phyloP scores from a whole-genome alignment of 2,888 invertebrate genomes.

The Adineta ricciae region DNA sequence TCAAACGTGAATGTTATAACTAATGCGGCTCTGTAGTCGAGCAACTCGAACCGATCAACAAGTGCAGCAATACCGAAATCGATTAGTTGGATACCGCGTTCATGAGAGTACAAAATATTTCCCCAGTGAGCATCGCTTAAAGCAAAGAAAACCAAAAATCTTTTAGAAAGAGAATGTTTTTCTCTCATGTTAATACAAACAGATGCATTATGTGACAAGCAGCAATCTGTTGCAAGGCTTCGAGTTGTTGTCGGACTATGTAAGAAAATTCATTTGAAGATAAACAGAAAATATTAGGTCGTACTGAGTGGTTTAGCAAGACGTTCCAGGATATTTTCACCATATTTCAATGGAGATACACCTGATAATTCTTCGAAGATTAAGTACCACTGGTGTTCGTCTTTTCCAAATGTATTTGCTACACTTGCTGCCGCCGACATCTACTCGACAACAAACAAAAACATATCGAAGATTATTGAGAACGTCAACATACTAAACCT shows the following conservation, averaged over 20 bases:
- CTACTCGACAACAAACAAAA: not conserved
- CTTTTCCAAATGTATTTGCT: not conserved
- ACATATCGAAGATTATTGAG: not conserved
- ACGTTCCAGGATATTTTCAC: not conserved
- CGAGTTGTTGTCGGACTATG: not conserved
- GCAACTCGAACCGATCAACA: not conserved
- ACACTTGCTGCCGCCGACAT: not conserved
- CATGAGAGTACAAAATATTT: not conserved
- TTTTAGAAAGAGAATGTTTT: not conserved
- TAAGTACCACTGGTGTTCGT: not conserved
- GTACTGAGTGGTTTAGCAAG: not conserved
- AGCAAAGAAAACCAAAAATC: no score
- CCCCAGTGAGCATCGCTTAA: conserved; percentile 2
- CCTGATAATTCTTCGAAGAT: not conserved
- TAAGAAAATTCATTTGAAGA: no score
- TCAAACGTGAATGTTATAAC: not conserved
- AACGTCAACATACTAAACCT: not conserved
- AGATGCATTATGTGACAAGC: not conserved
- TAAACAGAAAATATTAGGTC: no score
- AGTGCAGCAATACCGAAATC: not conserved
- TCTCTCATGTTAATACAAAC: not conserved
- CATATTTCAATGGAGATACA: not conserved
- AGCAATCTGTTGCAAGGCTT: not conserved
- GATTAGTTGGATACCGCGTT: not conserved
- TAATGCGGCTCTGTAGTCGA: not conserved